Conservation (phyloP, 2,888 invertebrate species). For the Lypha dubia region DNA sequence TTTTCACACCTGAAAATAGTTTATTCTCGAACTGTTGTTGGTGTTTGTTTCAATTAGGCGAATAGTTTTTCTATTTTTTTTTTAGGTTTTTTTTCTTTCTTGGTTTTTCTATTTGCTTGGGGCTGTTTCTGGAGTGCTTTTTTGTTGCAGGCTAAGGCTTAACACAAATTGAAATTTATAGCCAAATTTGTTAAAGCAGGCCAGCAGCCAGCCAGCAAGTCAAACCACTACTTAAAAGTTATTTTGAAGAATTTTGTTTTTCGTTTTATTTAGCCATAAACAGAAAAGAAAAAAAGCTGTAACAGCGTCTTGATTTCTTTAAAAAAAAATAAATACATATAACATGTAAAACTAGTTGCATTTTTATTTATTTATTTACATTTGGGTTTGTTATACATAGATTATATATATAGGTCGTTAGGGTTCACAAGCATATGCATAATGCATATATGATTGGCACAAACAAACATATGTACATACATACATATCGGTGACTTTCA, state of each 20-base stretch:
- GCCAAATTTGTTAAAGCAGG: conserved; percentile 77
- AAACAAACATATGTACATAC: neutral
- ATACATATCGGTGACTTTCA: neutral
- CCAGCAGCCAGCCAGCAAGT: conserved; percentile 61
- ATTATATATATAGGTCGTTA: conserved; percentile 68
- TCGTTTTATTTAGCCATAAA: conserved; percentile 40
- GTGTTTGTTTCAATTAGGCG: conserved; percentile 71
- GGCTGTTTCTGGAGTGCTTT: conserved; percentile 60
- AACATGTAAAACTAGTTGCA: conserved; percentile 67
- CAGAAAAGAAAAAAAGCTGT: conserved; percentile 29
- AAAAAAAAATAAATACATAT: no score
- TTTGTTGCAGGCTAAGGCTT: conserved; percentile 68
- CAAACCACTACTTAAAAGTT: conserved; percentile 62
- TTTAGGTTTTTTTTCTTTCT: conserved; percentile 28
- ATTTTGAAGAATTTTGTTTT: conserved; percentile 73
- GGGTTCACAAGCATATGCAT: conserved; percentile 51
- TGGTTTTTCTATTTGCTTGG: conserved; percentile 54
- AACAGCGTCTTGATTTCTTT: conserved; percentile 22
- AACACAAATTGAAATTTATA: conserved; percentile 82
- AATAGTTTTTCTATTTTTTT: conserved; percentile 52
- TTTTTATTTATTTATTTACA: conserved; percentile 15
- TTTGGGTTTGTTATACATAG: conserved; percentile 37
- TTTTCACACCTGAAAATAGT: conserved; percentile 82
- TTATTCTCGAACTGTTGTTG: conserved; percentile 68
- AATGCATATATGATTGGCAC: conserved; percentile 20